phyloP scores from a whole-genome alignment of 1,140 invertebrate species.

The Macrobrachium rosenbergii region DNA sequence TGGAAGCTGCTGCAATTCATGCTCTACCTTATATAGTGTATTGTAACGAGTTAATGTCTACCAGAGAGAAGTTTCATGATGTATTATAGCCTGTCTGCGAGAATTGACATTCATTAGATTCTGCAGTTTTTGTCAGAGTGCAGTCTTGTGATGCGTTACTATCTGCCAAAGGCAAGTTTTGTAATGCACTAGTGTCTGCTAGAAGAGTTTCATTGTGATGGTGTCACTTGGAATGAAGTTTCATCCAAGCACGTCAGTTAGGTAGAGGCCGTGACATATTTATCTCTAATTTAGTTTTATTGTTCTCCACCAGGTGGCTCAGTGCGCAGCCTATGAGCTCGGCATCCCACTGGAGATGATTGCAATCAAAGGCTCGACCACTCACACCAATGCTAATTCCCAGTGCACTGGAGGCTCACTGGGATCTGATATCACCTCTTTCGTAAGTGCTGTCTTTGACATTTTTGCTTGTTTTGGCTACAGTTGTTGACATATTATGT shows the following conservation, averaged over 20 bases:
- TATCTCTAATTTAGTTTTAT: neutral
- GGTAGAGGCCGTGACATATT: neutral
- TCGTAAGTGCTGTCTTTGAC: constrained; percentile 13
- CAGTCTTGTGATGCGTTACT: too few species aligned
- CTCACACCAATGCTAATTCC: constrained; percentile 42
- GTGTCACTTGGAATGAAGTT: neutral
- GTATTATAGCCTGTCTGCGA: too few species aligned
- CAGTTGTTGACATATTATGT: too few species aligned
- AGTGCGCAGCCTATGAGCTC: constrained; percentile 42
- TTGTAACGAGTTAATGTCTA: neutral
- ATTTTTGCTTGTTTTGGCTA: neutral
- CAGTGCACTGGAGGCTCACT: constrained; percentile 19
- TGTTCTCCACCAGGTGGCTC: constrained; percentile 32
- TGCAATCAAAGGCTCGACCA: neutral
- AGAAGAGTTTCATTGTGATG: too few species aligned
- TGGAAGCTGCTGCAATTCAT: neutral
- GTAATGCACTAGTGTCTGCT: too few species aligned
- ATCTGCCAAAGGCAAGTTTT: too few species aligned
- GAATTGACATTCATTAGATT: too few species aligned
- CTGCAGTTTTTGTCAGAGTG: too few species aligned
- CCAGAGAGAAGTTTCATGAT: too few species aligned
- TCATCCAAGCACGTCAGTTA: neutral
- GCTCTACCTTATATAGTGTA: neutral
- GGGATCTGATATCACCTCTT: constrained; percentile 27
- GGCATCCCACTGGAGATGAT: constrained; percentile 13